Evolutionary conservation across 1,140 invertebrate genomes (phyloP).

Genomic region (Tribolium castaneum): DNA sequence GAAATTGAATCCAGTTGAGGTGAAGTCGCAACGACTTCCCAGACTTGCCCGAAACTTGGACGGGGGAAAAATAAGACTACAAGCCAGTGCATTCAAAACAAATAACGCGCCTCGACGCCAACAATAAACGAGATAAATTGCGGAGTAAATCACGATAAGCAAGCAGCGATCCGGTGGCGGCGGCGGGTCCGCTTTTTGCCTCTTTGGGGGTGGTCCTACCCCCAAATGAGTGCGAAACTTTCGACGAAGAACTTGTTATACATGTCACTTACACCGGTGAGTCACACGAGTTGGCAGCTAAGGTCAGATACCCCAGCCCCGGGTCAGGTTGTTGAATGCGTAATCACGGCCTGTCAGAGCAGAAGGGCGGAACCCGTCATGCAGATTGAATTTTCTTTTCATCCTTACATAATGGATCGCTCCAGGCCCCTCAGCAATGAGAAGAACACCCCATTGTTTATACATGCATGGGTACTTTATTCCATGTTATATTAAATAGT

Average conservation of each 20-base stretch:
- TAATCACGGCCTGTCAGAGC: constrained; percentile 62
- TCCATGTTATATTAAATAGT: constrained; percentile 49
- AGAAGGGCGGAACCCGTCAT: constrained; percentile 58
- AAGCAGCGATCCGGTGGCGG: constrained; percentile 23
- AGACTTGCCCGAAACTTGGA: neutral
- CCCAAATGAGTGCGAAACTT: constrained; percentile 37
- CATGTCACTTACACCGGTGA: constrained; percentile 59
- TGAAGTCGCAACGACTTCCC: neutral
- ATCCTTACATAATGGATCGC: constrained; percentile 61
- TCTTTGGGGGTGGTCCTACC: constrained; percentile 19
- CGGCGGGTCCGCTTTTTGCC: constrained; percentile 29
- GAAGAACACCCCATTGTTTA: constrained; percentile 56
- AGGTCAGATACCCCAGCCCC: constrained; percentile 54
- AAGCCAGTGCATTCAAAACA: constrained; percentile 27
- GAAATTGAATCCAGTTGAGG: constrained; percentile 4
- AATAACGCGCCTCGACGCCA: constrained; percentile 14
- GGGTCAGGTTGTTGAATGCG: constrained; percentile 61
- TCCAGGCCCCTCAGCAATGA: constrained; percentile 46
- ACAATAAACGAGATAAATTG: constrained; percentile 34
- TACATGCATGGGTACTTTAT: constrained; percentile 52
- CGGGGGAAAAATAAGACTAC: neutral
- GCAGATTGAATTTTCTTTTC: constrained; percentile 63
- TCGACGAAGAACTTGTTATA: constrained; percentile 54
- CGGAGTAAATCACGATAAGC: constrained; percentile 32
- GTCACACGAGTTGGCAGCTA: constrained; percentile 50